Conservation (phyloP, 2,797 vertebrate genomes). For the Hapalemur alaotrensis region DNA sequence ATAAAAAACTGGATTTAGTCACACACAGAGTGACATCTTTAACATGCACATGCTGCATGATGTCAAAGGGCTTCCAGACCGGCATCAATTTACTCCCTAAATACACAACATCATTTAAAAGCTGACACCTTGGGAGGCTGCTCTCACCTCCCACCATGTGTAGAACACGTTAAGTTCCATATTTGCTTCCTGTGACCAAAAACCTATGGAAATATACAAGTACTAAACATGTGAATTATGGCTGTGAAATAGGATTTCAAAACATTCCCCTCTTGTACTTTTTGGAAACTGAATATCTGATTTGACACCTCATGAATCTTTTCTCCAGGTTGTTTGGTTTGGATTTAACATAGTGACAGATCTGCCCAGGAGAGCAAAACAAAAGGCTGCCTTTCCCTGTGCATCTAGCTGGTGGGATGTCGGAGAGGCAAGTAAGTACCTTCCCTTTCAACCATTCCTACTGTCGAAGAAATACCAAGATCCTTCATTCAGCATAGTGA, state of each 20-base stretch:
- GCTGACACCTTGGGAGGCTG: not conserved
- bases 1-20: not conserved
- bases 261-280: not conserved
- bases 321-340: constrained; percentile 15
- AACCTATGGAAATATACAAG: not conserved
- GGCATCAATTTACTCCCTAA: not conserved
- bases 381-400: not conserved
- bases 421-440: not conserved
- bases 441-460: not conserved
- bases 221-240: not conserved
- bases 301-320: constrained; percentile 24
- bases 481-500: not conserved
- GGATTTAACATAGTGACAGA: not conserved
- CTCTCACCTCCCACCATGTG: not conserved
- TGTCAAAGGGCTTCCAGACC: not conserved
- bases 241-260: constrained; percentile 3
- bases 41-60: not conserved
- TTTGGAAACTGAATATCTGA: constrained; percentile 35
- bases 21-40: not conserved
- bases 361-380: not conserved
- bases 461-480: not conserved
- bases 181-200: constrained; percentile 4
- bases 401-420: not conserved
- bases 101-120: not conserved
- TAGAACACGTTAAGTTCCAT: not conserved